These are phyloP conservation scores for Morelia viridis DNA, from an alignment of 2,797 vertebrate genomes.

Conservation along the genomic window DNA sequence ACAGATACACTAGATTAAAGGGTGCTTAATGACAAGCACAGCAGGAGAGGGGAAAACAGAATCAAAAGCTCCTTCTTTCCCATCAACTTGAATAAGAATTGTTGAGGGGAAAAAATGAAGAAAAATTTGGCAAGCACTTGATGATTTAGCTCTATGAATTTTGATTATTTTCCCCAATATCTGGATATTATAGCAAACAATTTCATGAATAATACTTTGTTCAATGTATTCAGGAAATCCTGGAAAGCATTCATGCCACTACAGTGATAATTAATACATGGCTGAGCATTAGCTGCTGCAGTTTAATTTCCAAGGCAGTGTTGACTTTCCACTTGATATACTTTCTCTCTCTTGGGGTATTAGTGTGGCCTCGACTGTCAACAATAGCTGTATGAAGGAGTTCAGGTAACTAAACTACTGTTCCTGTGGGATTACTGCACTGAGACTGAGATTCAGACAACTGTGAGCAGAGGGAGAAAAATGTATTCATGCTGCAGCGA, in stretches of 20 bases:
- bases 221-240: constrained; percentile 15
- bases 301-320: constrained; percentile 29
- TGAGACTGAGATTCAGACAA: neutral
- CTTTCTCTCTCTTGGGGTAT: constrained; percentile 38
- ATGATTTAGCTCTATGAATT: neutral
- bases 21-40: neutral
- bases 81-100: neutral
- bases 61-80: neutral
- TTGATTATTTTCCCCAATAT: neutral
- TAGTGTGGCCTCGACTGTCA: constrained; percentile 21
- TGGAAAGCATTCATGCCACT: constrained; percentile 9
- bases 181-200: neutral
- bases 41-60: neutral
- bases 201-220: constrained; percentile 3
- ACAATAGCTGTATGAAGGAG: neutral
- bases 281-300: constrained; percentile 10
- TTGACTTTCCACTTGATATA: constrained; percentile 7
- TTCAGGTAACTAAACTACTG: neutral
- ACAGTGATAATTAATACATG: constrained; percentile 34
- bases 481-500: neutral
- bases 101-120: neutral
- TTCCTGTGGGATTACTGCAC: neutral
- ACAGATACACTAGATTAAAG: neutral
- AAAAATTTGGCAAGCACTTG: neutral
- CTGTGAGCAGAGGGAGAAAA: neutral